Conservation (phyloP, 2,888 invertebrate genomes). For the Perizoma affinitatum region DNA sequence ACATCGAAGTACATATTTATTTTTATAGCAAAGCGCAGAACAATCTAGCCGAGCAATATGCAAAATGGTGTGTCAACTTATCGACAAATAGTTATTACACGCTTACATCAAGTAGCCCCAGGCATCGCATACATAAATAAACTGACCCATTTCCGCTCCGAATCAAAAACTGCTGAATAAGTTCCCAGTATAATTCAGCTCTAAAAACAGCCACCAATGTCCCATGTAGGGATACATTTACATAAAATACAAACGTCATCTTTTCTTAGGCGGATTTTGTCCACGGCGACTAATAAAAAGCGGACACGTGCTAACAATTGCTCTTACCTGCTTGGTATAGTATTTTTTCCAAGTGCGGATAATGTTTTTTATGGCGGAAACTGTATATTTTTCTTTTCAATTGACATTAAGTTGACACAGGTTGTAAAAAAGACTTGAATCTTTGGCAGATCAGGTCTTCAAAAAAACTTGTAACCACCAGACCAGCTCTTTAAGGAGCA, state of each 20-base stretch:
- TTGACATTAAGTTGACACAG: no score
- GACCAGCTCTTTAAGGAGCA: no score
- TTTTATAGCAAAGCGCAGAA: slow-evolving; percentile 9
- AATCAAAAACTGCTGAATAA: slow-evolving; percentile 45
- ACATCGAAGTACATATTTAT: no score
- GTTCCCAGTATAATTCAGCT: slow-evolving; percentile 42
- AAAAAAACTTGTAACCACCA: no score
- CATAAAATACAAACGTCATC: slow-evolving; percentile 44
- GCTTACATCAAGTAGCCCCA: slow-evolving; percentile 29
- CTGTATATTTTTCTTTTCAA: neutral
- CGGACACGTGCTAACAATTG: slow-evolving; percentile 56
- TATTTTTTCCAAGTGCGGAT: slow-evolving; percentile 30
- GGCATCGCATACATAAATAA: slow-evolving; percentile 42
- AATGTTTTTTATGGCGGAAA: slow-evolving; percentile 28
- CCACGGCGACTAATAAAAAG: slow-evolving; percentile 46
- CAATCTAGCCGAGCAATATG: slow-evolving; percentile 24
- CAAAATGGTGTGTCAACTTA: slow-evolving; percentile 34
- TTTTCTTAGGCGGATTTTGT: slow-evolving; percentile 39
- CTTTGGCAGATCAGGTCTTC: no score
- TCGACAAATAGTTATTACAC: slow-evolving; percentile 38
- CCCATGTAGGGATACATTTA: slow-evolving; percentile 42
- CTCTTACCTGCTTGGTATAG: slow-evolving; percentile 43
- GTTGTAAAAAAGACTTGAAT: no score
- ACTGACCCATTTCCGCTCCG: slow-evolving; percentile 42
- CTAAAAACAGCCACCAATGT: slow-evolving; percentile 40